Evolutionary conservation across 2,888 invertebrate species (phyloP).

Genomic region (Sicus ferrugineus): DNA sequence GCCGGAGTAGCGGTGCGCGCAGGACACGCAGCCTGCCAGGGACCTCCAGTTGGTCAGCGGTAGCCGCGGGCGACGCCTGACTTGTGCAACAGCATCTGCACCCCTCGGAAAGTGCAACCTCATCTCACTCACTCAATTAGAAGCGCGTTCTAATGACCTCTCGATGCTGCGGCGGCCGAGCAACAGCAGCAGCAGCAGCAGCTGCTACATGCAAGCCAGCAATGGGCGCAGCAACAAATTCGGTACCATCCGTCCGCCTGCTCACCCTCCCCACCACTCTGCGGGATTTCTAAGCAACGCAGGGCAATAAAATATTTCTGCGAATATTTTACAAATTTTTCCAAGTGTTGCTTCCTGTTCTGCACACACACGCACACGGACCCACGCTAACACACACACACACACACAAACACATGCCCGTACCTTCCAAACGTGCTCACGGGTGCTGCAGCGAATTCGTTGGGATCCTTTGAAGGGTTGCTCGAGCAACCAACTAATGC

Average conservation of each 20-base stretch:
- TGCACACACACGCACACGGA: constrained; percentile 16
- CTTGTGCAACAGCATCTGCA: constrained; percentile 10
- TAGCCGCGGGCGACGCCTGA: not conserved
- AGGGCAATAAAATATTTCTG: constrained; percentile 20
- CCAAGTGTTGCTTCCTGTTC: constrained; percentile 23
- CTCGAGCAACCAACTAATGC: constrained; percentile 1
- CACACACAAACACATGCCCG: constrained; percentile 11
- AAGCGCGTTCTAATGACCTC: not conserved
- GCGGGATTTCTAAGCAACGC: not conserved
- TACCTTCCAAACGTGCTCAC: not conserved
- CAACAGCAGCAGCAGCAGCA: not conserved
- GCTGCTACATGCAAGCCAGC: no score
- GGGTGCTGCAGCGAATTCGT: constrained; percentile 17
- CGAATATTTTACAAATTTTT: constrained; percentile 26
- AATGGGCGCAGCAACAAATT: no score
- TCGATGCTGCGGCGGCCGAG: constrained; percentile 5
- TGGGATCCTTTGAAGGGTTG: constrained; percentile 17
- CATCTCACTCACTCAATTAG: constrained; percentile 23
- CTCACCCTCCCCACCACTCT: not conserved
- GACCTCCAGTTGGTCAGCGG: not conserved
- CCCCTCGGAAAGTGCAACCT: not conserved
- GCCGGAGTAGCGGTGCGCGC: not conserved
- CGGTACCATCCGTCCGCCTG: no score
- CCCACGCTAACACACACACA: not conserved
- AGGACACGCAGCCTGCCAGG: not conserved